phyloP scores from a whole-genome alignment of 2,113 vertebrate species.

The Marmota flaviventris region DNA sequence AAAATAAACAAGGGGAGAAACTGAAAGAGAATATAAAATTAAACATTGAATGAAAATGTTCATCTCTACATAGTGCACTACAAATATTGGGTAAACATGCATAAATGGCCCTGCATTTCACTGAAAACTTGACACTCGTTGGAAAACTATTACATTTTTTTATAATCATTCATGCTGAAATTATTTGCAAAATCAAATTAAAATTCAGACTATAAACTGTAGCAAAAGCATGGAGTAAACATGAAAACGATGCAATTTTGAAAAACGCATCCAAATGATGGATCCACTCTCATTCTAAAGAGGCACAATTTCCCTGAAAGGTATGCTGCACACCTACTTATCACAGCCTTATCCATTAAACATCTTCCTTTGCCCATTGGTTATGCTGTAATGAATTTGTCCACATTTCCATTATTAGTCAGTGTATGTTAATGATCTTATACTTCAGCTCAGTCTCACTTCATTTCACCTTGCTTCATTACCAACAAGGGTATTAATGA shows the following conservation, averaged over 20 bases:
- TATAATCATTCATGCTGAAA: constrained; percentile 47
- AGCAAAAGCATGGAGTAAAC: not conserved
- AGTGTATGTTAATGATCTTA: constrained; percentile 69
- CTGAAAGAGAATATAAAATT: not conserved
- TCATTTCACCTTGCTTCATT: constrained; percentile 77
- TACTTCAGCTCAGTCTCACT: constrained; percentile 65
- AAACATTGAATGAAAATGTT: not conserved
- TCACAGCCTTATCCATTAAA: not conserved
- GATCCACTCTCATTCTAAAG: not conserved
- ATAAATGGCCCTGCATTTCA: constrained; percentile 74
- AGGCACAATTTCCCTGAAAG: not conserved
- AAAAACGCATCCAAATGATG: not conserved
- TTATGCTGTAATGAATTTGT: constrained; percentile 35
- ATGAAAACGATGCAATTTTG: not conserved
- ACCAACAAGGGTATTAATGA: constrained; percentile 76
- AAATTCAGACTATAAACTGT: constrained; percentile 60
- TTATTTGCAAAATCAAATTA: constrained; percentile 73
- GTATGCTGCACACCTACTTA: not conserved
- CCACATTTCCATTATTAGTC: constrained; percentile 70
- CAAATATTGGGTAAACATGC: constrained; percentile 49
- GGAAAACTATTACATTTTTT: constrained; percentile 79
- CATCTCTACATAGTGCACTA: not conserved
- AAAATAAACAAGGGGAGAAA: not conserved
- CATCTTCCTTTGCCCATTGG: constrained; percentile 9
- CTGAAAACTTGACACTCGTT: constrained; percentile 77